Conservation (phyloP, 2,113 vertebrate genomes). For the Chaetura pelagica region DNA sequence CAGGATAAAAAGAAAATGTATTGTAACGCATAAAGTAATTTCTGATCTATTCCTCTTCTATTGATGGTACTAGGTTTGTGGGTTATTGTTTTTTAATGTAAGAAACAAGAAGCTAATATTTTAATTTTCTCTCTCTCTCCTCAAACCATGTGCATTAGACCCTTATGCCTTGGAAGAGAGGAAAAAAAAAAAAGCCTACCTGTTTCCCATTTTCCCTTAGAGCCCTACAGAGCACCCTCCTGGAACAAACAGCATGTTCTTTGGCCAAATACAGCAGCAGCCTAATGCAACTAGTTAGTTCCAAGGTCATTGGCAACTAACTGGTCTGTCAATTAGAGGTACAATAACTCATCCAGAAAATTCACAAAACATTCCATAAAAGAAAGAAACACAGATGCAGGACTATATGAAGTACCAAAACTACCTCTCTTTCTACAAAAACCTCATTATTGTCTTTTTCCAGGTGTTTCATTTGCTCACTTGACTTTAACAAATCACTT, state of each 20-base stretch:
- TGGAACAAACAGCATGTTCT: not conserved
- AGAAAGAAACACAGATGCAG: not conserved
- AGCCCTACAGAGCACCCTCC: not conserved
- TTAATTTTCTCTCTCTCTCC: not conserved
- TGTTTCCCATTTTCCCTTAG: not conserved
- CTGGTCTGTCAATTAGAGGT: not conserved
- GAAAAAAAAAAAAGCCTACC: not conserved
- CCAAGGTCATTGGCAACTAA: not conserved
- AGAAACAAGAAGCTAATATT: not conserved
- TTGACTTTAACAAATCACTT: slow-evolving; percentile 64
- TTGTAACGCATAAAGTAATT: not conserved
- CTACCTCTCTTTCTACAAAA: not conserved
- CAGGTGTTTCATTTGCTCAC: slow-evolving; percentile 46
- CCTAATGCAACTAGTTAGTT: not conserved
- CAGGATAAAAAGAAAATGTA: not conserved
- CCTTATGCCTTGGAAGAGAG: not conserved
- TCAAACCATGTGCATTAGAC: not conserved
- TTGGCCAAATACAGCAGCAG: not conserved
- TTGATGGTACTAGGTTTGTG: not conserved
- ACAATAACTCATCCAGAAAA: slow-evolving; percentile 9
- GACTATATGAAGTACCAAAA: not conserved
- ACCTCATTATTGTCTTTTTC: slow-evolving; percentile 17
- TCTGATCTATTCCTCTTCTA: not conserved
- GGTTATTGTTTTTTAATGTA: not conserved
- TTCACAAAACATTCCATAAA: not conserved